Base-by-base conservation (phyloP, 2,888 invertebrate species). In the Lissonota sp. region DNA sequence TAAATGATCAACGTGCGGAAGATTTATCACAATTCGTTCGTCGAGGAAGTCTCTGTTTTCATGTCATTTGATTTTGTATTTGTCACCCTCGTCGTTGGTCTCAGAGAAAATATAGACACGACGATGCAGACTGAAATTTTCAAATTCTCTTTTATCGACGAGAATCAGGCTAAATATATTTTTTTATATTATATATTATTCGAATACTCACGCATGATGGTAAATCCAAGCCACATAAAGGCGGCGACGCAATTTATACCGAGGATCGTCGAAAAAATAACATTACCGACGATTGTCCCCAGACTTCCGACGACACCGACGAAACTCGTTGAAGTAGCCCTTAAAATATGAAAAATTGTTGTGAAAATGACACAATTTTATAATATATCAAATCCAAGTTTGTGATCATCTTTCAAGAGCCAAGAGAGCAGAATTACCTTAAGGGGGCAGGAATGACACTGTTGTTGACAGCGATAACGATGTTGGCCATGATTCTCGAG, bases 401-500 rank as follows among this genome's bases (percentile, higher is more conserved):
- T 53, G 2, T 53, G 44, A 53, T 49, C 42, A 42, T 53, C 60
- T 39, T 67, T 51, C 7, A 42, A 42, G 10, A 39, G 57, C 42
- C 51, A 60, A 40, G 63, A 7, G 64, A 72, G 46, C 63, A 37
- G 74, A 66, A 84, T 89, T 89, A 92, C 92, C 92, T 91, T 86
- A 91, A 86, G 44, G 85, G 85, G 67, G 83, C 76, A 75, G 92
- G 91, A 85, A 92, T 89, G 84, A 90, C 87, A 85, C 89, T 87
- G 83, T 84, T 84, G 83, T 89, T 91, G 81, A 90, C 84, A 53
- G 88, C 87, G 81, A 86, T 88, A 84, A 92, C 88, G 83, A 88
- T 86, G 83, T 91, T 92, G 84, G 88, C 86, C 77, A 90, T 85
- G 87, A 91, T 89, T 85, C 91, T 89, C 46, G 87, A 87, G 76